Evolutionary conservation across 64 coral and sea anemone species (phyloP).

Genomic region (Cladopsammia gracilis): DNA sequence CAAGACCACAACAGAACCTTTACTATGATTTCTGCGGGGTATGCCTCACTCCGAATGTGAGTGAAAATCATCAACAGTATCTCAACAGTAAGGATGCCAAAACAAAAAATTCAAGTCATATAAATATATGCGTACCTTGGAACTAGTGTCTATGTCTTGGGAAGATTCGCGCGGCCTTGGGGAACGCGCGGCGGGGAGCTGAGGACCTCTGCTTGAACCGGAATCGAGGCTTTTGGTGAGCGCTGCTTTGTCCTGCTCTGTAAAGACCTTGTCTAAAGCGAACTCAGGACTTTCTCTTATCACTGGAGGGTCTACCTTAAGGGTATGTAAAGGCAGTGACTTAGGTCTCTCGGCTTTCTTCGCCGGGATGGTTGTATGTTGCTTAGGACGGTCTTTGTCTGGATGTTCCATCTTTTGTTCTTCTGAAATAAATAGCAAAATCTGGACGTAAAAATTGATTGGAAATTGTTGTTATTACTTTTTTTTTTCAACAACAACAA

Average conservation of each 20-base stretch:
- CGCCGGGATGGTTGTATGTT: background rate
- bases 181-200: background rate
- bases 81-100: too few species aligned
- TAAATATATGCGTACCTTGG: background rate
- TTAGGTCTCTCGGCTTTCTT: conserved; percentile 60
- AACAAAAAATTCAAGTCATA: too few species aligned
- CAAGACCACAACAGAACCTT: too few species aligned
- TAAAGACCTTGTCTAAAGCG: background rate
- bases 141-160: background rate
- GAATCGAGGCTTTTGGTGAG: background rate
- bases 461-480: too few species aligned
- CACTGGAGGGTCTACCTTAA: background rate
- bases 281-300: conserved; percentile 31
- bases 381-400: conserved; percentile 7
- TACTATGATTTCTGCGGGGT: too few species aligned
- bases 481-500: too few species aligned
- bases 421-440: conserved; percentile 10
- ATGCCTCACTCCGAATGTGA: too few species aligned
- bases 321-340: conserved; percentile 45
- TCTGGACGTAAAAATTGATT: background rate
- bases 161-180: background rate
- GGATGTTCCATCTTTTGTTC: conserved; percentile 12
- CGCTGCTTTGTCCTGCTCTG: background rate
- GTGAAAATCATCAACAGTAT: too few species aligned
- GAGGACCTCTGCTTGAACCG: background rate